A percentile compares a stretch with the other conserved stretches of the same genome.
These are phyloP conservation scores for Arctia plantaginis DNA, from an alignment of 2,888 invertebrate species.

Conservation along the genomic window DNA sequence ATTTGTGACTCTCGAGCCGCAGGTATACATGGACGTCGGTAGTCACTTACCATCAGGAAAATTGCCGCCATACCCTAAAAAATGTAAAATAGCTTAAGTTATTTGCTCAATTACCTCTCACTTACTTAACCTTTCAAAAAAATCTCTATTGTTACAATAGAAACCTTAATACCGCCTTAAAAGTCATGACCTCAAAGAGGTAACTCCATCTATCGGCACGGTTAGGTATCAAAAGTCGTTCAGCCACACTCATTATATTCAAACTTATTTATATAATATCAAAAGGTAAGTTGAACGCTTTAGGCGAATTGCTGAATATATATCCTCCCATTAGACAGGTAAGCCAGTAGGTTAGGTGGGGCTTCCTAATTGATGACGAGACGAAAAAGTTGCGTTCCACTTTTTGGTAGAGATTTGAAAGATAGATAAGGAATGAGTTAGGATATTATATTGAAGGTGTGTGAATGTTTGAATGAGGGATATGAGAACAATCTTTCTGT, in stretches of 20 bases:
- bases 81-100: neutral
- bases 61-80: too few relatives aligned
- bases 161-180: neutral
- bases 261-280: constrained; percentile 45
- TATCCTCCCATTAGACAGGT: constrained; percentile 19
- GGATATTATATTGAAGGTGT: neutral
- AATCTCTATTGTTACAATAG: neutral
- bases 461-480: neutral
- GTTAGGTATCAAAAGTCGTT: constrained; percentile 24
- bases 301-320: constrained; percentile 34
- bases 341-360: constrained; percentile 6
- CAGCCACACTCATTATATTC: constrained; percentile 36
- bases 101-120: neutral
- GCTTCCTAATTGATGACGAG: neutral
- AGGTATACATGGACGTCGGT: too few relatives aligned
- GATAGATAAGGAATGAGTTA: neutral
- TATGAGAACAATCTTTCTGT: neutral
- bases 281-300: constrained; percentile 47
- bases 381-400: neutral
- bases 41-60: too few relatives aligned
- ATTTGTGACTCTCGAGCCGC: too few relatives aligned
- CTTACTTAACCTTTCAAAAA: neutral
- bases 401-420: constrained; percentile 7
- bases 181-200: neutral
- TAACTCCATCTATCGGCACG: neutral